phyloP scores from a whole-genome alignment of 2,113 vertebrate species.

The Bufo gargarizans region DNA sequence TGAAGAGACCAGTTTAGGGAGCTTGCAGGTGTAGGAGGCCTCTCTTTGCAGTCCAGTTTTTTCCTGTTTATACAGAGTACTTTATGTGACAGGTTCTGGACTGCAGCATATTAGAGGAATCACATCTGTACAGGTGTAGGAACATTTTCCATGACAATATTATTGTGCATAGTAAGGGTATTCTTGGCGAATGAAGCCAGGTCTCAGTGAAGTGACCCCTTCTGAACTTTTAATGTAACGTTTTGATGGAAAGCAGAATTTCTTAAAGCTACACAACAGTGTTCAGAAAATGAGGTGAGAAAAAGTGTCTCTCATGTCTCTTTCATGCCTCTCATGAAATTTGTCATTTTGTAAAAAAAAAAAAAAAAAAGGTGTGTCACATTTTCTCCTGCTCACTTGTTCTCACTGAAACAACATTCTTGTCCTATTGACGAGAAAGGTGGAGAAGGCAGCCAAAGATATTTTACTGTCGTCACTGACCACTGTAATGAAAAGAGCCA shows the following conservation, averaged over 20 bases:
- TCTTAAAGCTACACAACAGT: not conserved
- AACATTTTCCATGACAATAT: not conserved
- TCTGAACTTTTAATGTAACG: not conserved
- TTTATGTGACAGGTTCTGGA: not conserved
- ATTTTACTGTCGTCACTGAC: constrained; percentile 11
- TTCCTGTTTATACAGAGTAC: no score
- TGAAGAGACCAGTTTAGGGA: no score
- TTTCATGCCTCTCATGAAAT: not conserved
- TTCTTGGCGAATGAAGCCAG: not conserved
- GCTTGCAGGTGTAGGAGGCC: no score
- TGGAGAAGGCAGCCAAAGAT: not conserved
- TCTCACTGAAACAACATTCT: constrained; percentile 6
- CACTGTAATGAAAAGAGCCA: not conserved
- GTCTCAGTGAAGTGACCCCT: not conserved
- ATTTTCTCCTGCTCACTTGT: constrained; percentile 19
- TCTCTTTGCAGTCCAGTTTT: no score
- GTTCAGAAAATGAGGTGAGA: not conserved
- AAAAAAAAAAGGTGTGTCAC: constrained; percentile 45
- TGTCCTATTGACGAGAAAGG: not conserved
- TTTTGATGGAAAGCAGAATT: constrained; percentile 21
- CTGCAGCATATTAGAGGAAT: not conserved
- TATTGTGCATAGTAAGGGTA: not conserved
- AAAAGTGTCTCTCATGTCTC: not conserved
- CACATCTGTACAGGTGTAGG: not conserved
- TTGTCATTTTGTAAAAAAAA: constrained; percentile 14